A percentile compares a stretch with the other conserved stretches of the same genome.
These are phyloP conservation scores for Phrynocephalus forsythii DNA, from an alignment of 2,797 vertebrate genomes.

Conservation along the genomic window DNA sequence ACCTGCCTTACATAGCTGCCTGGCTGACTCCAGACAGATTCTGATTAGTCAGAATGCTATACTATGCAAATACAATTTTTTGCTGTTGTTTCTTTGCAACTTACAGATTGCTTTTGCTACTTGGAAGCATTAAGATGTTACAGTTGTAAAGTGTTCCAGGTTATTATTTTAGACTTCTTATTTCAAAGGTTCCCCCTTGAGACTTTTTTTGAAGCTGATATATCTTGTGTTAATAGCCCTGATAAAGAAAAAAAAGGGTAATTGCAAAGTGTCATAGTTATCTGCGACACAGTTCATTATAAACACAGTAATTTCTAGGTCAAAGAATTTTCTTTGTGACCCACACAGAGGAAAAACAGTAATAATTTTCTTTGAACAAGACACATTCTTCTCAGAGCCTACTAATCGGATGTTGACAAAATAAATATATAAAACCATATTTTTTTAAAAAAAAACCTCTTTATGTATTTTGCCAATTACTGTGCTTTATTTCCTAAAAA, in stretches of 20 bases:
- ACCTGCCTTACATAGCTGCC: too few relatives aligned
- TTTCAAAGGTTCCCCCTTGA: conserved; percentile 6
- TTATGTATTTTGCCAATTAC: conserved; percentile 35
- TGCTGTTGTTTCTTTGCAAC: background rate
- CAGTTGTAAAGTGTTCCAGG: background rate
- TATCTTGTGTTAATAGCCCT: conserved; percentile 19
- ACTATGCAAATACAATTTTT: too few relatives aligned
- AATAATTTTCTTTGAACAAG: conserved; percentile 38
- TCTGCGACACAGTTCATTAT: background rate
- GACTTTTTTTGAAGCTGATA: conserved; percentile 18
- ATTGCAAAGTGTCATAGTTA: conserved; percentile 14
- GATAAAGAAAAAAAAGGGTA: conserved; percentile 16
- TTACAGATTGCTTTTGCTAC: background rate
- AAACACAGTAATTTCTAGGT: conserved; percentile 10
- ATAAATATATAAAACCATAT: background rate
- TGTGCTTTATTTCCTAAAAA: background rate
- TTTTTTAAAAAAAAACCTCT: too few relatives aligned
- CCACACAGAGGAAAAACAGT: conserved; percentile 24
- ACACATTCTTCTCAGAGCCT: conserved; percentile 6
- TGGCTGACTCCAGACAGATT: too few relatives aligned
- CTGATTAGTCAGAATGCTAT: too few relatives aligned
- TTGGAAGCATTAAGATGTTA: background rate
- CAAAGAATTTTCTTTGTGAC: conserved; percentile 9
- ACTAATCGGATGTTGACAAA: conserved; percentile 6
- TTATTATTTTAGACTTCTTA: conserved; percentile 20